Evolutionary conservation across 2,797 vertebrate genomes (phyloP).

Genomic region (Chloroceryle amazona): DNA sequence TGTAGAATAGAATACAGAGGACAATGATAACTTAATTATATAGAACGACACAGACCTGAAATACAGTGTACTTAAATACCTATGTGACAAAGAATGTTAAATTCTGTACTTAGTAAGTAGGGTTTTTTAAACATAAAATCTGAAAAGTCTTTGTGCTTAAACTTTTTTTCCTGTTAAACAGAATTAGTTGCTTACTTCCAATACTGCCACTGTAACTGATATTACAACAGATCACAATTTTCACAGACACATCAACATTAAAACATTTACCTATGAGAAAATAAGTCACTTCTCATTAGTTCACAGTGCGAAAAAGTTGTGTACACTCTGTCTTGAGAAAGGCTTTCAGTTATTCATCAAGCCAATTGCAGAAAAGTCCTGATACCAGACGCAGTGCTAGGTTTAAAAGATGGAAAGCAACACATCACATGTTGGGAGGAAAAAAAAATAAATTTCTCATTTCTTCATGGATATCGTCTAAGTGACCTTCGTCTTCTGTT

Average conservation of each 20-base stretch:
- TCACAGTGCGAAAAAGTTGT: conserved; percentile 88
- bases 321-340: conserved; percentile 79
- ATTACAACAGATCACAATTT: conserved; percentile 86
- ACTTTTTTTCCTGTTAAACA: conserved; percentile 76
- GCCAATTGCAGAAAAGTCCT: conserved; percentile 81
- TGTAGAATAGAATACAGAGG: conserved; percentile 76
- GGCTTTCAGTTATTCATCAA: conserved; percentile 78
- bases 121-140: conserved; percentile 76
- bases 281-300: conserved; percentile 87
- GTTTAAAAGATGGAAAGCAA: conserved; percentile 81
- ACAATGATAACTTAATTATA: conserved; percentile 85
- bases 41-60: conserved; percentile 83
- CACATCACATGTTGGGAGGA: conserved; percentile 80
- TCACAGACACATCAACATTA: conserved; percentile 84
- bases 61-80: conserved; percentile 85
- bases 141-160: conserved; percentile 85
- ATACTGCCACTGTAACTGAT: conserved; percentile 86
- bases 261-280: conserved; percentile 86
- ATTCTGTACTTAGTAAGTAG: conserved; percentile 79
- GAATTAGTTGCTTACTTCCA: conserved; percentile 83
- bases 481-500: conserved; percentile 97
- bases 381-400: conserved; percentile 79
- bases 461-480: conserved; percentile 90
- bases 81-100: conserved; percentile 81
- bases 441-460: conserved; percentile 73